Evolutionary conservation across 2,113 vertebrate genomes (phyloP), one percentile per base, ranked within the genome.

Genomic region (Poeciliopsis turrubarensis): DNA sequence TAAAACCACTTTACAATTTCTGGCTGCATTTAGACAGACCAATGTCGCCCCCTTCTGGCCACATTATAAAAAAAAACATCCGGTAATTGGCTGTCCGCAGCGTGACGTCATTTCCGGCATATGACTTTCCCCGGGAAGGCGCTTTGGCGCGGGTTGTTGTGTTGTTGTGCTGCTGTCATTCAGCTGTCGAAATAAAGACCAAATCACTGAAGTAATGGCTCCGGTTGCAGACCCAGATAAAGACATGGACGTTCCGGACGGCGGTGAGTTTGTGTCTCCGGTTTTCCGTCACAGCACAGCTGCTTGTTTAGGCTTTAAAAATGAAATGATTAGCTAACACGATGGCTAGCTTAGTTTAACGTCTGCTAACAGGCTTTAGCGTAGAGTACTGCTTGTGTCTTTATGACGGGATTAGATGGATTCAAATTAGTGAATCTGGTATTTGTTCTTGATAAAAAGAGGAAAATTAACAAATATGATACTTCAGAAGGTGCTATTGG

Each of bases 41-140:
- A 79, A 83, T 73, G 82, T 68, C 39, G 85, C 39, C 86, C 60
- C 14, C 82, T 0, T 22, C 70, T 8, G 88, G 83, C 34, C 51
- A 22, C 0, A 34, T 0, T 0, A 2, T 14, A 8, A 0, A 19
- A 1, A n/a, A n/a, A n/a, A n/a, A n/a, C n/a, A n/a, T 17, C 1
- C 7, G 5, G 9, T 27, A 7, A 89, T 87, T 92, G 89, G 90
- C 15, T 61, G 30, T 5, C 19, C 1, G 29, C 0, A 0, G 3
- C 0, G 0, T 29, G 31, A 77, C 29, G 91, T 91, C 85, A 94
- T 64, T 91, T 95, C 94, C 95, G 68, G 63, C 66, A 71, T 87
- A 90, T 89, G 85, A 94, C 78, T 94, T 94, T 95, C 84, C 92
- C 93, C 93, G 94, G 93, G 91, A 94, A 95, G 67, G 11, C 3